Evolutionary conservation across 1,140 invertebrate species (phyloP).

Genomic region (Sarcophaga bullata): DNA sequence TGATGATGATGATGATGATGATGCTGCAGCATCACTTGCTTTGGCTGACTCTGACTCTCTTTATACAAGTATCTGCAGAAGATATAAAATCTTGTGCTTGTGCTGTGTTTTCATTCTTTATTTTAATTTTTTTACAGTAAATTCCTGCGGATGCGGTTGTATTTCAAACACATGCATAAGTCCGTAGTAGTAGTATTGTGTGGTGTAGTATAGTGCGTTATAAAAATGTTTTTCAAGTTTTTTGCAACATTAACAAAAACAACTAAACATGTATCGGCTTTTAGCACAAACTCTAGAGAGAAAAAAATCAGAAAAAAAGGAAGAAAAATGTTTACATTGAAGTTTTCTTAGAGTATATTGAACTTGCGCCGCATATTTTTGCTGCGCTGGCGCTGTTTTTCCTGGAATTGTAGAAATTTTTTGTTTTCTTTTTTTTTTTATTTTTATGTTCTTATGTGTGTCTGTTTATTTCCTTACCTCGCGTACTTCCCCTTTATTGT

Average conservation of each 20-base stretch:
- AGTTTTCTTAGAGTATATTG: conserved; percentile 37
- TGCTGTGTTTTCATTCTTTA: background rate
- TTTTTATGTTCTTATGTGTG: background rate
- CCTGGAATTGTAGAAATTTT: conserved; percentile 36
- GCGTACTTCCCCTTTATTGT: background rate
- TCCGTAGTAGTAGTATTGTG: background rate
- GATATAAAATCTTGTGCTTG: background rate
- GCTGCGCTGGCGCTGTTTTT: conserved; percentile 37
- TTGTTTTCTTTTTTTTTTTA: too few species aligned
- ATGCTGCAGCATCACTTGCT: background rate
- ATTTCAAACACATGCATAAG: background rate
- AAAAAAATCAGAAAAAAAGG: background rate
- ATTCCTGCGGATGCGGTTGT: conserved; percentile 36
- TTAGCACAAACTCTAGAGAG: background rate
- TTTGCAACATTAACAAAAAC: conserved; percentile 1
- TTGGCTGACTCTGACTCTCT: background rate
- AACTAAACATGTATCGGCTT: conserved; percentile 29
- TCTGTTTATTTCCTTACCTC: background rate
- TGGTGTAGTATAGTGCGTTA: background rate
- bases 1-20: too few species aligned
- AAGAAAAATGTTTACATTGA: conserved; percentile 8
- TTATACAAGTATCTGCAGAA: too few species aligned
- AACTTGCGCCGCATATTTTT: conserved; percentile 36
- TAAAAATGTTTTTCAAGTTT: background rate
- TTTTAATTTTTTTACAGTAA: conserved; percentile 25